phyloP scores from a whole-genome alignment of 2,797 vertebrate genomes.

The Oreochromis grahami region DNA sequence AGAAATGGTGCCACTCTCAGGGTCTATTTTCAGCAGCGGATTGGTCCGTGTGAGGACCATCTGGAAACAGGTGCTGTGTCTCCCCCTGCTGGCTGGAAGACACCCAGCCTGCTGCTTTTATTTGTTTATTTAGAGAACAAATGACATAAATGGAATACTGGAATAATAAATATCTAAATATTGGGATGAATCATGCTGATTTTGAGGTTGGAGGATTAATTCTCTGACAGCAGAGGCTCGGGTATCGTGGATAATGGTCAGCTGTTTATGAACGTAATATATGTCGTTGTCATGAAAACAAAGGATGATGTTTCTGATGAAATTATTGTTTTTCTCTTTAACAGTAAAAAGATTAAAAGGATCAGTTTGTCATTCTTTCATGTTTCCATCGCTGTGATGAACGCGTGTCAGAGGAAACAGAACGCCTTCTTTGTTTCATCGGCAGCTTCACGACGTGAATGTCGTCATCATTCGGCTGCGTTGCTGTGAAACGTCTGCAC shows the following conservation, averaged over 20 bases:
- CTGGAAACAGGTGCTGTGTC: neutral
- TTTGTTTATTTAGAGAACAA: neutral
- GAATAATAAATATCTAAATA: neutral
- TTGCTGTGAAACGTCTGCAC: neutral
- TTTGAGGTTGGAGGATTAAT: neutral
- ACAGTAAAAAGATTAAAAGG: neutral
- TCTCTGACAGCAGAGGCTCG: neutral
- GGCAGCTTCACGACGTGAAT: neutral
- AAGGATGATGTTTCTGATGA: neutral
- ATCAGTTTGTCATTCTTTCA: rapidly evolving
- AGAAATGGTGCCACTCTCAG: neutral
- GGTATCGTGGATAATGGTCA: neutral
- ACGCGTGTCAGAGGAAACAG: neutral
- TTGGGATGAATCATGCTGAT: neutral
- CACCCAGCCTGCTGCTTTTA: neutral
- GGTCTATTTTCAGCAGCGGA: neutral
- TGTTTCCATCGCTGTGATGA: neutral
- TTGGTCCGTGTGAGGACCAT: neutral
- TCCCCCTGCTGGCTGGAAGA: neutral
- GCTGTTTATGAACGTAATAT: neutral
- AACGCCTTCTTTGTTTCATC: neutral
- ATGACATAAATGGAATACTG: neutral
- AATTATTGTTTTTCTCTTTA: neutral
- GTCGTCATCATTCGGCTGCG: neutral
- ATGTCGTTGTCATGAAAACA: neutral